These are phyloP conservation scores for Heliconius eleuchia DNA, from an alignment of 1,140 invertebrate species.

Conservation along the genomic window DNA sequence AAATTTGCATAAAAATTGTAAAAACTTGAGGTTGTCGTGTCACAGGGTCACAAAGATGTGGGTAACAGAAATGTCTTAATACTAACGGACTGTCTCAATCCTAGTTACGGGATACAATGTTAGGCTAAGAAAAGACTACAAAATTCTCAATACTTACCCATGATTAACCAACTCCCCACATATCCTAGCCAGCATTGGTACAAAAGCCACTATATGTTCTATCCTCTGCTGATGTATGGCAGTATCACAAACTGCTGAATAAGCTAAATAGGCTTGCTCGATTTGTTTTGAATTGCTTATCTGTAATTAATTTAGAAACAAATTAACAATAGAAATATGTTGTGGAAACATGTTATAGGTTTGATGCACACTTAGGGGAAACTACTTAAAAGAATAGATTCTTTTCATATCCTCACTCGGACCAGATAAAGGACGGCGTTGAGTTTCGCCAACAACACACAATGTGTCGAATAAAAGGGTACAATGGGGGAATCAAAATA, in stretches of 20 bases:
- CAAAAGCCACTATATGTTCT: constrained; percentile 52
- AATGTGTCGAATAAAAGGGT: too few relatives aligned
- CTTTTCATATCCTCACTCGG: too few relatives aligned
- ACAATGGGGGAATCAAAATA: too few relatives aligned
- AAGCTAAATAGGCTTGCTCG: constrained; percentile 55
- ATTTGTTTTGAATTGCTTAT: constrained; percentile 52
- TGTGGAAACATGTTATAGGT: too few relatives aligned
- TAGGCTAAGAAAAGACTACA: neutral
- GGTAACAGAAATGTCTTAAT: neutral
- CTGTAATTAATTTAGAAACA: constrained; percentile 40
- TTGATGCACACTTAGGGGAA: too few relatives aligned
- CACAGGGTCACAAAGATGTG: too few relatives aligned
- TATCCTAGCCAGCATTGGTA: constrained; percentile 62
- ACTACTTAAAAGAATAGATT: too few relatives aligned
- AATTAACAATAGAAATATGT: neutral
- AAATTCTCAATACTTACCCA: constrained; percentile 47
- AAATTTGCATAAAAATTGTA: too few relatives aligned
- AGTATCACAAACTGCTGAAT: constrained; percentile 56
- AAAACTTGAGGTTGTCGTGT: too few relatives aligned
- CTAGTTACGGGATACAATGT: too few relatives aligned
- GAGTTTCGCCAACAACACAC: too few relatives aligned
- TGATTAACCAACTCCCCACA: constrained; percentile 57
- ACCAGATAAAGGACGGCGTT: too few relatives aligned
- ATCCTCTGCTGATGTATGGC: constrained; percentile 52
- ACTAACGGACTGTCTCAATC: neutral